Evolutionary conservation across 2,113 vertebrate species (phyloP).

Genomic region (Hippopotamus amphibius): DNA sequence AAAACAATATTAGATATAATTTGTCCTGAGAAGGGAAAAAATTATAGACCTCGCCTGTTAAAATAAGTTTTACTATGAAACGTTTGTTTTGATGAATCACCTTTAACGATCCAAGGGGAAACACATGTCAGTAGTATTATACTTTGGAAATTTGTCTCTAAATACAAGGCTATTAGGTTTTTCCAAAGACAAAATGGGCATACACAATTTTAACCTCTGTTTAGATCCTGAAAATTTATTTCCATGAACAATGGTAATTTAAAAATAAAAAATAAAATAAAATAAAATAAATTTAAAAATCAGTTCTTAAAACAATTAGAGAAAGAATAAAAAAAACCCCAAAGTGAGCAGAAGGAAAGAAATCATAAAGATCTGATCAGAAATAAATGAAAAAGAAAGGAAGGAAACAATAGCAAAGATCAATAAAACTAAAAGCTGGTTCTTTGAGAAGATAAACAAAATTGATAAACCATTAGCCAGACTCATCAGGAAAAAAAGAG

Average conservation of each 20-base stretch:
- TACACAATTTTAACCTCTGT: slow-evolving; percentile 66
- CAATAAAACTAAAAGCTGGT: too few relatives aligned
- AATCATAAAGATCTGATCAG: too few relatives aligned
- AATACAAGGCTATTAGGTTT: slow-evolving; percentile 31
- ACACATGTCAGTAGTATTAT: slow-evolving; percentile 46
- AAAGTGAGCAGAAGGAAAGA: too few relatives aligned
- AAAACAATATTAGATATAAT: slow-evolving; percentile 67
- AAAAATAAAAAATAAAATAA: neutral
- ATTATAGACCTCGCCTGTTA: slow-evolving; percentile 67
- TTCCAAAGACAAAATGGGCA: slow-evolving; percentile 38
- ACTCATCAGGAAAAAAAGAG: too few relatives aligned
- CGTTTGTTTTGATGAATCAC: slow-evolving; percentile 49
- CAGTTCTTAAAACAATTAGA: too few relatives aligned
- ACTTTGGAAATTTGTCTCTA: slow-evolving; percentile 72
- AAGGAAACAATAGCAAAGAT: too few relatives aligned
- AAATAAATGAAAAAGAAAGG: too few relatives aligned
- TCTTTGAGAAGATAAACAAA: too few relatives aligned
- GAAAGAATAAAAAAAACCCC: too few relatives aligned
- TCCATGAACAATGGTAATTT: slow-evolving; percentile 22
- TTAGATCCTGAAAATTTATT: slow-evolving; percentile 61
- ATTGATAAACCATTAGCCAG: too few relatives aligned
- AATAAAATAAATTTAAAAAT: too few relatives aligned
- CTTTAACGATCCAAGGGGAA: slow-evolving; percentile 31
- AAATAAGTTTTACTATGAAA: slow-evolving; percentile 74
- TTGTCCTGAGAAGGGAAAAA: slow-evolving; percentile 71